Evolutionary conservation across 2,113 vertebrate species (phyloP), one percentile per base, ranked within the genome.

Genomic region (Sminthopsis crassicaudata): DNA sequence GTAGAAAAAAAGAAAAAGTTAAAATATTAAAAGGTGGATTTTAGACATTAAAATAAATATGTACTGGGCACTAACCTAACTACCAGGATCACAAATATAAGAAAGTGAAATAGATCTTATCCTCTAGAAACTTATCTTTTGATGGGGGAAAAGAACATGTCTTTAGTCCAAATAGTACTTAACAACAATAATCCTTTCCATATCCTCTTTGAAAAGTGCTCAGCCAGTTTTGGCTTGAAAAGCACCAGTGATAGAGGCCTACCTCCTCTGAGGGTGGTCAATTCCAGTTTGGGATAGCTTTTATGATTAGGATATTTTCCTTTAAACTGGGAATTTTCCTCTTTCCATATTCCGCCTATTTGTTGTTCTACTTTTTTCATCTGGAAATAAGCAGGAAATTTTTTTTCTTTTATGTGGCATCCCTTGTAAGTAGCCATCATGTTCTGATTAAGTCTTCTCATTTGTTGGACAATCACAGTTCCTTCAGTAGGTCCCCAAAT

Each of bases 11-110:
- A 53, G 92, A 95, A 11, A 42, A 19, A 95, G 90, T 9, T 92
- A 90, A 48, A 84, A 89, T 90, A 88, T 93, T 93, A 36, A 95
- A 93, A 88, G 76, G 52, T 93, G 67, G 5, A 36, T 84, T 84
- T 84, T 36, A 67, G 67, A 42, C 67, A 42, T 42, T 16, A 23
- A 84, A 23, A 23, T 42, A 42, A 8, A 1, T 8, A n/a, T 67
- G 14, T 84, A 6, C 67, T 42, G 16, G 16, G 67, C n/a, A 22
- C 67, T 42, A 36, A 19, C 3, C 1, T 22, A 0, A 60, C 10
- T 2, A 10, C 57, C 9, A 8, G 57, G 10, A 11, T 60, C 12
- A 30, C 26, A 57, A n/a, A 67, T 36, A 36, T 12, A 76, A 76
- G 60, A 14, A n/a, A 5, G 36, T 14, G 19, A 36, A 76, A 1